Evolutionary conservation across 2,797 vertebrate species (phyloP).

Genomic region (Ctenochaetus hawaiiensis): DNA sequence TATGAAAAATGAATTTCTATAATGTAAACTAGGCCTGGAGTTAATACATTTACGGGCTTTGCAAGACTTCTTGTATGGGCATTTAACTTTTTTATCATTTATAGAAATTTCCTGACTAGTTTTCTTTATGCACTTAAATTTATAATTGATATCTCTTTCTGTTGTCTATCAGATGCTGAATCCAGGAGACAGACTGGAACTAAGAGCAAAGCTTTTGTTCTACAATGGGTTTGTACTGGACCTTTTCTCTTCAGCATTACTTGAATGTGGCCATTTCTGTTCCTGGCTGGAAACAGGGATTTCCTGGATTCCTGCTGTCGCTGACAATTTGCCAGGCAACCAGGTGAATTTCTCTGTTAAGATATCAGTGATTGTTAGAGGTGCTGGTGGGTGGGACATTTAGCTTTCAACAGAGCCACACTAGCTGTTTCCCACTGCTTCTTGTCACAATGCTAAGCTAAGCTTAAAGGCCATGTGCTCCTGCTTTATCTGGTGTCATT

Average conservation of each 20-base stretch:
- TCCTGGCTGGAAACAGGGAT: not conserved
- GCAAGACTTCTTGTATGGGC: not conserved
- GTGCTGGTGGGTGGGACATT: not conserved
- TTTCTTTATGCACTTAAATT: not conserved
- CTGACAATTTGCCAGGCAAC: not conserved
- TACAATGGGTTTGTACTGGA: not conserved
- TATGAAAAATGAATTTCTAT: not conserved
- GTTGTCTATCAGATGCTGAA: not conserved
- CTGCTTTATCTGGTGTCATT: too few species aligned
- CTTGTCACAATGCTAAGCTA: not conserved
- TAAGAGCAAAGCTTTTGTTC: not conserved
- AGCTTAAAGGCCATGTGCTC: not conserved
- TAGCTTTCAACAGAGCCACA: not conserved
- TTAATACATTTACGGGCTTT: not conserved
- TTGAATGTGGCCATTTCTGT: not conserved
- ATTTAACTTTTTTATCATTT: not conserved
- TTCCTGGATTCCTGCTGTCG: not conserved
- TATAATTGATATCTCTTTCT: not conserved
- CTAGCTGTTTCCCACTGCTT: not conserved
- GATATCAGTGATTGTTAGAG: not conserved
- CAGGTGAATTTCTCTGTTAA: not conserved
- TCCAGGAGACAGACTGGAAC: not conserved
- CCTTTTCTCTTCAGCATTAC: not conserved
- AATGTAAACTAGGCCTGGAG: not conserved
- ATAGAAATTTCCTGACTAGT: not conserved